Evolutionary conservation across 2,113 vertebrate species (phyloP), one percentile per base, ranked within the genome.

Genomic region (Python bivittatus): DNA sequence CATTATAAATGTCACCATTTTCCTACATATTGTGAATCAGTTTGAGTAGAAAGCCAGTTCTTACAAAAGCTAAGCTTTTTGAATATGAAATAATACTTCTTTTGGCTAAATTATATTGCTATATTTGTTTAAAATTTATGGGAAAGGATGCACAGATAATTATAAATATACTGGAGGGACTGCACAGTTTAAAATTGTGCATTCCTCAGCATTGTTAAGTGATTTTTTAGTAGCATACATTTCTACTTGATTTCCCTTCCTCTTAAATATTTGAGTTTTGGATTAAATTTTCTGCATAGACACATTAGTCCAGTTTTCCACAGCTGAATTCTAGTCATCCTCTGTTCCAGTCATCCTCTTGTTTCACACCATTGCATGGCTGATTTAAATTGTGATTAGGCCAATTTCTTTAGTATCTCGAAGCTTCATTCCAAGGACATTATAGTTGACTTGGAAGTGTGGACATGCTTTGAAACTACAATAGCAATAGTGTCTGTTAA

Each of bases 381-480:
- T 92, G 29, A n/a, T 89, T 89, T 84, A 92, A 52, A 84, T 61
- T 84, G 29, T 84, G 91, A 89, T 88, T 92, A 89, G 20, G 20
- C 56, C 56, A 61, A 52, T 61, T 89, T 33, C 87, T 89, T 33
- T 61, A 52, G 68, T 42, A 58, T 29, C 60, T 60, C 58, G 42
- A 25, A 38, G 38, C 86, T 83, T 61, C 68, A 61, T 88, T 88
- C 54, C n/a, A 88, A 84, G n/a, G 29, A 15, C 29, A 84, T 92
- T 52, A 48, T 29, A 38, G 64, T 88, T 88, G 88, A 92, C 27
- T 53, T 15, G 54, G n/a, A 92, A 61, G 54, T 3, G 29, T 29
- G 1, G n/a, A n/a, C 12, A 10, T 56, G 22, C 84, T 91, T 23
- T 87, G 48, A 87, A 91, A 68, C 64, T 72, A 42, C 33, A 33